Percentiles rank a stretch among this genome's conserved stretches.
Evolutionary conservation across 2,113 vertebrate genomes (phyloP).

Genomic region (Podilymbus podiceps): DNA sequence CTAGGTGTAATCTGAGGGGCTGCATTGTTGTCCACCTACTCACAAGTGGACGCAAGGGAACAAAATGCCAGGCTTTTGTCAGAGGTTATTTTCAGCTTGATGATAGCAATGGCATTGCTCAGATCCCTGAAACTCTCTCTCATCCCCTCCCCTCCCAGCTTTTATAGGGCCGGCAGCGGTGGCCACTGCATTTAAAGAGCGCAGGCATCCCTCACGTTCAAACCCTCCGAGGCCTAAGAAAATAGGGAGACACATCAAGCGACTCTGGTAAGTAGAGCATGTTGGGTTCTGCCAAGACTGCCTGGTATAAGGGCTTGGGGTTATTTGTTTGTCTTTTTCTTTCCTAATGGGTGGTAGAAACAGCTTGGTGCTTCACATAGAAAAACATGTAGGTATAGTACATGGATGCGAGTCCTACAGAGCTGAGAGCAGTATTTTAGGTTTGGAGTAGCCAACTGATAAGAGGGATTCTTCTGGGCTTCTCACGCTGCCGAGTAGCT

Average conservation of each 20-base stretch:
- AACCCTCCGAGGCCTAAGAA: background rate
- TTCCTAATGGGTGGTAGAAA: background rate
- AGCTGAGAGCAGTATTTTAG: background rate
- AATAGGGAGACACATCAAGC: background rate
- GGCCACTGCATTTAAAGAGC: constrained; percentile 66
- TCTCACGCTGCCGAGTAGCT: background rate
- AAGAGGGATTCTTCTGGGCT: background rate
- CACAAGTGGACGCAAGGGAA: constrained; percentile 46
- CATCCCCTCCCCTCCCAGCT: constrained; percentile 48
- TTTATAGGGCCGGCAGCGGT: background rate
- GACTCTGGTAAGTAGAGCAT: background rate
- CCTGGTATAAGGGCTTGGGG: background rate
- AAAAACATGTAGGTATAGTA: background rate
- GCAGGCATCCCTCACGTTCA: background rate
- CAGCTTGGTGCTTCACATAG: background rate
- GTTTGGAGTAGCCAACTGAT: background rate
- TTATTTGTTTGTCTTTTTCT: background rate
- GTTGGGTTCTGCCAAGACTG: background rate
- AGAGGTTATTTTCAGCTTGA: constrained; percentile 76
- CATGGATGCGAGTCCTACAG: background rate
- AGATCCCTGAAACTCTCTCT: constrained; percentile 53
- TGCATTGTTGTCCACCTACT: constrained; percentile 71
- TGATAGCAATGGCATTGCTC: constrained; percentile 77
- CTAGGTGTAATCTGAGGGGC: constrained; percentile 38
- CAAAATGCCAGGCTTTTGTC: constrained; percentile 74